Percentiles rank a stretch among this genome's conserved stretches.
phyloP scores from a whole-genome alignment of 1,140 invertebrate genomes.

The Drosophila athabasca region DNA sequence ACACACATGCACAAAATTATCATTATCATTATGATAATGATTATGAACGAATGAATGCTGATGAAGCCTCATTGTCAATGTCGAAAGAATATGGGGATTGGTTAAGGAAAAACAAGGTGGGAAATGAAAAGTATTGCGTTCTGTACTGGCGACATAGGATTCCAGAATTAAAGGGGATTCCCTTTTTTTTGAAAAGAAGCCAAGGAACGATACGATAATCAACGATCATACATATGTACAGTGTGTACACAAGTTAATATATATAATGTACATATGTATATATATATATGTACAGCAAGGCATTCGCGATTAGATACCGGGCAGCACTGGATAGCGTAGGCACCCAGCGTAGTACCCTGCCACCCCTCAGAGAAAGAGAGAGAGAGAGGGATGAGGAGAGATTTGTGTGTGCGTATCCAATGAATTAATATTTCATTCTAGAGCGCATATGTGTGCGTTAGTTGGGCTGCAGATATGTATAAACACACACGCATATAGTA shows the following conservation, averaged over 20 bases:
- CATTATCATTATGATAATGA: slow-evolving; percentile 6
- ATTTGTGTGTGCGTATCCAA: too few species aligned
- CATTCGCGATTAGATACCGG: too few species aligned
- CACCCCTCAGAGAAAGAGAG: too few species aligned
- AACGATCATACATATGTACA: neutral
- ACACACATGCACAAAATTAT: slow-evolving; percentile 3
- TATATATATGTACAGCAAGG: too few species aligned
- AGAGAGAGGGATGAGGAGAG: too few species aligned
- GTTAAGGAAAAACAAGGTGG: neutral
- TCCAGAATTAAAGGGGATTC: neutral
- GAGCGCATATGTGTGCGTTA: slow-evolving; percentile 17
- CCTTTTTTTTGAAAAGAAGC: neutral
- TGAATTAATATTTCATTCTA: slow-evolving; percentile 11
- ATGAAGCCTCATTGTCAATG: slow-evolving; percentile 46
- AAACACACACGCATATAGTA: neutral
- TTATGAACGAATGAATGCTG: slow-evolving; percentile 15
- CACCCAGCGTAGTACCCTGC: too few species aligned
- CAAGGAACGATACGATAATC: slow-evolving; percentile 1
- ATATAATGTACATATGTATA: too few species aligned
- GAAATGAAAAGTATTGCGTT: neutral
- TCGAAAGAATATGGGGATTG: slow-evolving; percentile 24
- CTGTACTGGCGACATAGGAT: neutral
- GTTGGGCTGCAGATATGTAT: neutral
- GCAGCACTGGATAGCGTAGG: too few species aligned
- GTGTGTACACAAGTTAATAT: neutral